Conservation (phyloP, 1,140 invertebrate species). For the Achroia grisella region DNA sequence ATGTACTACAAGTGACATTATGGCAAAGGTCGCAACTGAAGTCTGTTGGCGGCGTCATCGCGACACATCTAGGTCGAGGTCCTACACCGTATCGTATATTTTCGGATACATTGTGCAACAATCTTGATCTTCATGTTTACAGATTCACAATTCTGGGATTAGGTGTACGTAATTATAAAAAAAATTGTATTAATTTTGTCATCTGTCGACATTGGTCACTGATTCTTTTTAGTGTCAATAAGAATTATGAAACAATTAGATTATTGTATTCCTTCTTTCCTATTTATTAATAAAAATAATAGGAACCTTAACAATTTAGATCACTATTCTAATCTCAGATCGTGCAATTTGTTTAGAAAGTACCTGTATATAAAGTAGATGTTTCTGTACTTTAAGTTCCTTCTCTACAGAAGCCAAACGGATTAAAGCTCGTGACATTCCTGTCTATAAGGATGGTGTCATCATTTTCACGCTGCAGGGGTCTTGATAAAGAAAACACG, state of each 20-base stretch:
- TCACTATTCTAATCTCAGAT: no score
- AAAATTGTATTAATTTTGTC: no score
- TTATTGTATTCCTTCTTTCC: no score
- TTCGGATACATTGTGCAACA: slow-evolving; percentile 48
- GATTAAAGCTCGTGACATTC: slow-evolving; percentile 39
- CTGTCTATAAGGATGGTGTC: slow-evolving; percentile 43
- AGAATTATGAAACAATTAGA: no score
- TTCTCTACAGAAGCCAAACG: slow-evolving; percentile 44
- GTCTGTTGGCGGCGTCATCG: slow-evolving; percentile 18
- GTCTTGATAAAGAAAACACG: slow-evolving; percentile 41
- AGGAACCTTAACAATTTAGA: no score
- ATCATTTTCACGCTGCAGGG: slow-evolving; percentile 24
- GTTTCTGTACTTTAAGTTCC: background rate
- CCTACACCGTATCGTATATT: slow-evolving; percentile 31
- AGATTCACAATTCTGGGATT: no score
- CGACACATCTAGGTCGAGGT: slow-evolving; percentile 53
- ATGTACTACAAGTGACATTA: background rate
- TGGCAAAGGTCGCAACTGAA: slow-evolving; percentile 8
- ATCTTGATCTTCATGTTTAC: background rate
- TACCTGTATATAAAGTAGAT: no score
- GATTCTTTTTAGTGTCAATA: no score
- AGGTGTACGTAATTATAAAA: no score
- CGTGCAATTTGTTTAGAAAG: no score
- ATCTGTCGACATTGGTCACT: no score
- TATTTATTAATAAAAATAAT: no score